Base-by-base conservation (phyloP, 2,888 invertebrate genomes). In the Penaeus monodon region DNA sequence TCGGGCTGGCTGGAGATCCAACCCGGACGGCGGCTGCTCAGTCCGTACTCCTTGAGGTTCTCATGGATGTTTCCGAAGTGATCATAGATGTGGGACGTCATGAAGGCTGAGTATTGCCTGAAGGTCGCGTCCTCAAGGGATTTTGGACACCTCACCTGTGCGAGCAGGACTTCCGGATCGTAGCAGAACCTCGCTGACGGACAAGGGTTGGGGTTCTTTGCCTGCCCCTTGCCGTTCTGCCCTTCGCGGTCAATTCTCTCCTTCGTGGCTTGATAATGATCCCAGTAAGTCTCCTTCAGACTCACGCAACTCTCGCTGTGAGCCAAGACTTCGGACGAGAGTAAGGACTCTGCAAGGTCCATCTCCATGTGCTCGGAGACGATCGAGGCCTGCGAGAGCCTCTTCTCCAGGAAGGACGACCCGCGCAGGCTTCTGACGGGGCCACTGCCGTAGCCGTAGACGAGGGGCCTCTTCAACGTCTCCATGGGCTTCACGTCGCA, bases 121-220 rank as follows among this genome's bases (percentile, higher is more conserved):
- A 88, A 88, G 24, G 88, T 88, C 12, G 88, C 88, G 57, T 88
- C 84, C 74, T 88, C 85, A 8, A 88, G 88, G n/a, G 88, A 86
- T 63, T 88, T 88, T 1, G 88, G 88, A 38, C 84, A 82, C 14
- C 79, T 49, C 24, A 88, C 85, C 74, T 86, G 85, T 24, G 85
- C 85, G 63, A 86, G 65, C 17, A 88, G 74, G 20, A 88, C 82
- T 74, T 88, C 88, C 3, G 88, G 88, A 76, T 88, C 88, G 66
- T 88, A 88, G 29, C 83, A 85, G 57, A 82, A 85, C 38, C 65
- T 81, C 20, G 81, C 33, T 49, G 87, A 84, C 3, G 84, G 82
- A 44, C 86, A 86, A 14, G n/a, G 57, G 1, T 57, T 2, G 57
- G 17, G 0, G 2, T 57, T 57, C 57, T 57, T 57, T 57, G 2